phyloP scores from a whole-genome alignment of 2,113 vertebrate genomes.

The Amia ocellicauda region DNA sequence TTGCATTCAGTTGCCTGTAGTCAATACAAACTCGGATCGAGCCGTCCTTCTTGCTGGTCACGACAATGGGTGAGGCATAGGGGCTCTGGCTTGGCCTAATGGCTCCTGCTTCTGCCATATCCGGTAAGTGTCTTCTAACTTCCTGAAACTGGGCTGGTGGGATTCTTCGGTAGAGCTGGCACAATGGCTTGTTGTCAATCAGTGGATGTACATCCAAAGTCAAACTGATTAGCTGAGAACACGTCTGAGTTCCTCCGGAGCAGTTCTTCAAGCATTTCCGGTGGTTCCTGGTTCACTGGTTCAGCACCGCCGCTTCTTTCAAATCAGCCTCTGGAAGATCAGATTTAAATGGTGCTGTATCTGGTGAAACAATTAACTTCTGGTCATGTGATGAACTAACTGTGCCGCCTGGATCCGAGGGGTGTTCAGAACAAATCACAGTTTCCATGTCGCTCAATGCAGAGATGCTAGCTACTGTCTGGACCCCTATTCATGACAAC shows the following conservation, averaged over 20 bases:
- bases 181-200: neutral
- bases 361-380: neutral
- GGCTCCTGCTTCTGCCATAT: neutral
- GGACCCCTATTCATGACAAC: neutral
- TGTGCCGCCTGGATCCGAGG: neutral
- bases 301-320: neutral
- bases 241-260: neutral
- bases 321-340: neutral
- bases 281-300: neutral
- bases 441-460: neutral
- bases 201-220: neutral
- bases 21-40: neutral
- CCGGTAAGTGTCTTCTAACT: neutral
- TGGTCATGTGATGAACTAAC: neutral
- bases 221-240: neutral
- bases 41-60: neutral
- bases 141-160: slow-evolving; percentile 4
- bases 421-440: neutral
- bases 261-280: neutral
- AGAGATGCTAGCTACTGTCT: neutral
- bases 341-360: neutral
- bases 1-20: neutral
- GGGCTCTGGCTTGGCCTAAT: neutral
- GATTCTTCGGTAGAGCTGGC: neutral
- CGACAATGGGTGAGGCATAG: slow-evolving; percentile 5